Conservation (phyloP, 2,888 invertebrate genomes). For the Ditula angustiorana region DNA sequence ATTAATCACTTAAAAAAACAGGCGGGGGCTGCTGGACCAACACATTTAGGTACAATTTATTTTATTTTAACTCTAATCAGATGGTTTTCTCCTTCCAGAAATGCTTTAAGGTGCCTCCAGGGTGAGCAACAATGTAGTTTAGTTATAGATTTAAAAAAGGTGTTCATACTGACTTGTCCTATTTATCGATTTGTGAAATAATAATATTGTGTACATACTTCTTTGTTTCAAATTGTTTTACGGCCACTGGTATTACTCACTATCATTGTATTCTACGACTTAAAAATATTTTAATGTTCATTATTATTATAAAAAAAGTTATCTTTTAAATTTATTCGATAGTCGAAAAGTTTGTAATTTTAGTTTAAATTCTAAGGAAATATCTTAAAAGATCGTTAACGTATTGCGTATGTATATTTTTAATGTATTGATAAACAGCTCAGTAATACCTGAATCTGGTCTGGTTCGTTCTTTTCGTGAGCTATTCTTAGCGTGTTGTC, state of each 20-base stretch:
- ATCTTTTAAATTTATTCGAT: neutral
- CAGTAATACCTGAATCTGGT: constrained; percentile 6
- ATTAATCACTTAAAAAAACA: too few relatives aligned
- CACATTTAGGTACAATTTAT: too few relatives aligned
- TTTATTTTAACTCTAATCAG: too few relatives aligned
- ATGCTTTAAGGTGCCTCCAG: constrained; percentile 34
- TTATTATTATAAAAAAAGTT: neutral
- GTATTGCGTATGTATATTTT: constrained; percentile 1
- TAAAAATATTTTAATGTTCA: neutral
- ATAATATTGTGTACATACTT: constrained; percentile 29
- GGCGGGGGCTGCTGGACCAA: too few relatives aligned
- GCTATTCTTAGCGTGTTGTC: constrained; percentile 21
- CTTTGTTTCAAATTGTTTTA: constrained; percentile 14
- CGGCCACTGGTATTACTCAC: constrained; percentile 28
- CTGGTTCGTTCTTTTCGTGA: constrained; percentile 22
- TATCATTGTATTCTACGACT: constrained; percentile 11
- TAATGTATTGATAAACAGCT: constrained; percentile 2
- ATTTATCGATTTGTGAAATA: constrained; percentile 15
- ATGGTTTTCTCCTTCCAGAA: constrained; percentile 29
- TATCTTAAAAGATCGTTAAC: constrained; percentile 1
- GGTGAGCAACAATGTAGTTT: constrained; percentile 17
- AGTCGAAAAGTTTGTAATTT: neutral
- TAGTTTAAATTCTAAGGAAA: neutral
- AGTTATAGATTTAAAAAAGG: constrained; percentile 12
- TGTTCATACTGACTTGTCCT: constrained; percentile 27